A percentile compares a stretch with the other conserved stretches of the same genome.
These are phyloP conservation scores for Sarcophaga variegata DNA, from an alignment of 2,888 invertebrate species.

Conservation along the genomic window DNA sequence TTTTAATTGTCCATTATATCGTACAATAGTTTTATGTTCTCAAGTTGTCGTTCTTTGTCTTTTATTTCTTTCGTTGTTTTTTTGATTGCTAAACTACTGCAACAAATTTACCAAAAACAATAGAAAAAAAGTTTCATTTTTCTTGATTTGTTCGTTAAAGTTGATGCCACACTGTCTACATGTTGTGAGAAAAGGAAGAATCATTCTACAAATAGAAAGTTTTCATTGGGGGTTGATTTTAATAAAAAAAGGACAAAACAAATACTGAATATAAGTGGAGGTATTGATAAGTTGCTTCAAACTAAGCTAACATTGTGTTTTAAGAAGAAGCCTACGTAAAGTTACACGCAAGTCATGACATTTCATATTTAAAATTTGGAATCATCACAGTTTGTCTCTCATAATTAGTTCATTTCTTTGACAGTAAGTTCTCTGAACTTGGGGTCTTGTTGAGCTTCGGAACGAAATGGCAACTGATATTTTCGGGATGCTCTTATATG, in stretches of 20 bases:
- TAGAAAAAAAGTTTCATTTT: constrained; percentile 67
- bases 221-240: constrained; percentile 62
- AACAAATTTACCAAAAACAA: constrained; percentile 59
- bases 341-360: no score
- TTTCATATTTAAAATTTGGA: no score
- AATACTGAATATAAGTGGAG: background rate
- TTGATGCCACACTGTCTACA: constrained; percentile 46
- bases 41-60: constrained; percentile 1
- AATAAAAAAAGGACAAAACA: constrained; percentile 15
- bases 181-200: background rate
- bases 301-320: no score
- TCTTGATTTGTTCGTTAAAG: constrained; percentile 66
- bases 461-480: no score
- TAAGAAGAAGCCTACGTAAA: no score
- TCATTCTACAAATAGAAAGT: constrained; percentile 44
- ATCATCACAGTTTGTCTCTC: no score
- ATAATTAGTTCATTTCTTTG: no score
- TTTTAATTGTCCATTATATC: constrained; percentile 31
- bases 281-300: background rate
- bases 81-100: background rate
- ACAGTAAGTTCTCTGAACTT: no score
- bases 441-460: no score
- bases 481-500: no score
- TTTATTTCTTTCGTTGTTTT: no score
- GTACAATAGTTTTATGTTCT: constrained; percentile 20